These are phyloP conservation scores for Hirtodrosophila histrioides DNA, from an alignment of 2,888 invertebrate species.

Conservation along the genomic window DNA sequence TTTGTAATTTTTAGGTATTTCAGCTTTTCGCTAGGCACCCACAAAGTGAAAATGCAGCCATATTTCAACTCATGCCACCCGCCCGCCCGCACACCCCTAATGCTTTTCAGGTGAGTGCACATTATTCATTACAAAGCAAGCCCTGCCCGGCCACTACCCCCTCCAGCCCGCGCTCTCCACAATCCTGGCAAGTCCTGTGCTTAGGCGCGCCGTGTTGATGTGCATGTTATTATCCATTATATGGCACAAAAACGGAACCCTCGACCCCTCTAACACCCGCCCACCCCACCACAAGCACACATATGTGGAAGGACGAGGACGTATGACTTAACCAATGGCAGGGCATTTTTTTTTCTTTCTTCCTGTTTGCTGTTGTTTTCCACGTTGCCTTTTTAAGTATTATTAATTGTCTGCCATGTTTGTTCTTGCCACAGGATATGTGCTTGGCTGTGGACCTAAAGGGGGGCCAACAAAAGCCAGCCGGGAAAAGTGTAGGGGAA, in stretches of 20 bases:
- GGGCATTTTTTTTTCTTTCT: conserved; percentile 20
- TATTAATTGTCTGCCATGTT: conserved; percentile 78
- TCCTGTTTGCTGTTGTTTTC: conserved; percentile 19
- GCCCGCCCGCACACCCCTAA: conserved; percentile 19
- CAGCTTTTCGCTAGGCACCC: conserved; percentile 33
- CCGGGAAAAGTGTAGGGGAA: conserved; percentile 5
- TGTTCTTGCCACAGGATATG: conserved; percentile 65
- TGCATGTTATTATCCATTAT: conserved; percentile 69
- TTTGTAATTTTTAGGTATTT: conserved; percentile 58
- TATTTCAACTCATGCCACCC: conserved; percentile 53
- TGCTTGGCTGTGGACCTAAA: conserved; percentile 7
- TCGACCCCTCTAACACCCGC: conserved; percentile 6
- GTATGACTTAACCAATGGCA: conserved; percentile 13
- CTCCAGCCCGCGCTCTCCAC: conserved; percentile 6
- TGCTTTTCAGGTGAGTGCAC: conserved; percentile 76
- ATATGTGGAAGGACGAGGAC: conserved; percentile 1
- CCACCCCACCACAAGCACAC: conserved; percentile 1
- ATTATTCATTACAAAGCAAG: conserved; percentile 69
- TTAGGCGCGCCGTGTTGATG: conserved; percentile 61
- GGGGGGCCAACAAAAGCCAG: not conserved
- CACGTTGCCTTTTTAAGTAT: conserved; percentile 74
- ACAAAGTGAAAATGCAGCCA: conserved; percentile 57
- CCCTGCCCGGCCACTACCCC: conserved; percentile 21
- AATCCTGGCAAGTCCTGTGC: conserved; percentile 31
- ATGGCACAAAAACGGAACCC: conserved; percentile 25